Conservation (phyloP, 2,113 vertebrate genomes). For the Catharus minimus region DNA sequence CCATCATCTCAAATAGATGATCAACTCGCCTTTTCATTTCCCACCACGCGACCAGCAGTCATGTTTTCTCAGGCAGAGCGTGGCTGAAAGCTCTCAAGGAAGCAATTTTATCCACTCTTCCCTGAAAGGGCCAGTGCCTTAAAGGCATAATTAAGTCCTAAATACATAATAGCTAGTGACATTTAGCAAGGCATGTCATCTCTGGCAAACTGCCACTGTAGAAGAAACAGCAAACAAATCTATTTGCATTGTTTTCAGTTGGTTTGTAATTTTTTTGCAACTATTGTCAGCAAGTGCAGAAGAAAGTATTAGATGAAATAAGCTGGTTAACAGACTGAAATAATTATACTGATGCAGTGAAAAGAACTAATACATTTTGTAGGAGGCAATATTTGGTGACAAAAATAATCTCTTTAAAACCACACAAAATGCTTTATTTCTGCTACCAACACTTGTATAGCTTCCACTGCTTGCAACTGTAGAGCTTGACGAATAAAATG, state of each 20-base stretch:
- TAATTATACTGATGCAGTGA: not conserved
- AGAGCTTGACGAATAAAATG: not conserved
- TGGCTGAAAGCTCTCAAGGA: slow-evolving; percentile 30
- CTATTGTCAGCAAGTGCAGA: not conserved
- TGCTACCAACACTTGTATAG: not conserved
- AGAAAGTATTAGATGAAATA: not conserved
- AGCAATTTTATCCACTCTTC: slow-evolving; percentile 12
- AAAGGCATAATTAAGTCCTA: slow-evolving; percentile 58
- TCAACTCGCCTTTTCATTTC: not conserved
- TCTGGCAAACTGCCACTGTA: slow-evolving; percentile 13
- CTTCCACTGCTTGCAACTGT: not conserved
- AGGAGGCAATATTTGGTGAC: not conserved
- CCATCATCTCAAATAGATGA: not conserved
- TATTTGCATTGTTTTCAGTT: slow-evolving; percentile 9
- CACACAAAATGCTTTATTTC: not conserved
- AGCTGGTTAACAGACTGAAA: not conserved
- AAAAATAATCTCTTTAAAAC: slow-evolving; percentile 3
- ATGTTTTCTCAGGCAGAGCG: not conserved
- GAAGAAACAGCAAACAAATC: not conserved
- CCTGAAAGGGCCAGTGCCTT: slow-evolving; percentile 38
- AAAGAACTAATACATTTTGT: not conserved
- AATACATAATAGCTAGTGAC: slow-evolving; percentile 56
- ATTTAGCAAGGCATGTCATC: slow-evolving; percentile 44
- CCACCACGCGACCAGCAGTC: not conserved
- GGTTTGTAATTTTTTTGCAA: slow-evolving; percentile 4